Conservation (phyloP, 1,140 invertebrate species). For the Neodiprion virginianus region DNA sequence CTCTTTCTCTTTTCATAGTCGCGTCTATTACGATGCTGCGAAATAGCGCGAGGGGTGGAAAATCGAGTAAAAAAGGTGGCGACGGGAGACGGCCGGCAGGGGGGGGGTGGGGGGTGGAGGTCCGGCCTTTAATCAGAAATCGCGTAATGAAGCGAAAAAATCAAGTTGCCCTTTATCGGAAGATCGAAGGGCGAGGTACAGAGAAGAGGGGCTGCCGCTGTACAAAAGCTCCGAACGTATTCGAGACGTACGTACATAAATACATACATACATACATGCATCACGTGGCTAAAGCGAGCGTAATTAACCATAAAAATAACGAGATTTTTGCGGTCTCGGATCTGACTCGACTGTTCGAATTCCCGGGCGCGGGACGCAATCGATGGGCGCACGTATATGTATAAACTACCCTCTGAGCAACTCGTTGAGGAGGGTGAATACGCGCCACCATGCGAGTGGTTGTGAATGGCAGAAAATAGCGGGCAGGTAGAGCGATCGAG, state of each 20-base stretch:
- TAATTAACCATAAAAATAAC: constrained; percentile 62
- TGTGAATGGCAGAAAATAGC: constrained; percentile 27
- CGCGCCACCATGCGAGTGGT: constrained; percentile 5
- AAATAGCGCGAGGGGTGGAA: too few relatives aligned
- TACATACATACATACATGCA: constrained; percentile 6
- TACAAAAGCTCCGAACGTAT: too few relatives aligned
- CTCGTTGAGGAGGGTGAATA: not conserved
- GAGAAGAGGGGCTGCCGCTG: too few relatives aligned
- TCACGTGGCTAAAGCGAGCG: constrained; percentile 33
- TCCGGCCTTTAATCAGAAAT: constrained; percentile 39
- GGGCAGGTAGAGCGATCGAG: constrained; percentile 21
- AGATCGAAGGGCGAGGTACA: too few relatives aligned
- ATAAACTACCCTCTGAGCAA: not conserved
- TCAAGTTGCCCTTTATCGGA: constrained; percentile 30
- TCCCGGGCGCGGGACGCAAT: not conserved
- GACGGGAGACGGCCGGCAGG: too few relatives aligned
- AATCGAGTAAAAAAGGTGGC: too few relatives aligned
- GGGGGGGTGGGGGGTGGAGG: constrained; percentile 8
- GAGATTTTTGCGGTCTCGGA: constrained; percentile 47
- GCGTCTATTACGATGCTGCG: too few relatives aligned
- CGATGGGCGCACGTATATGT: not conserved
- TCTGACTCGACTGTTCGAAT: not conserved
- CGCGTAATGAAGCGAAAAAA: constrained; percentile 58
- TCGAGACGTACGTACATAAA: too few relatives aligned
- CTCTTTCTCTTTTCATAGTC: not conserved